Evolutionary conservation across 2,797 vertebrate genomes (phyloP), one percentile per base, ranked within the genome.

Genomic region (Sebastiscus tertius): DNA sequence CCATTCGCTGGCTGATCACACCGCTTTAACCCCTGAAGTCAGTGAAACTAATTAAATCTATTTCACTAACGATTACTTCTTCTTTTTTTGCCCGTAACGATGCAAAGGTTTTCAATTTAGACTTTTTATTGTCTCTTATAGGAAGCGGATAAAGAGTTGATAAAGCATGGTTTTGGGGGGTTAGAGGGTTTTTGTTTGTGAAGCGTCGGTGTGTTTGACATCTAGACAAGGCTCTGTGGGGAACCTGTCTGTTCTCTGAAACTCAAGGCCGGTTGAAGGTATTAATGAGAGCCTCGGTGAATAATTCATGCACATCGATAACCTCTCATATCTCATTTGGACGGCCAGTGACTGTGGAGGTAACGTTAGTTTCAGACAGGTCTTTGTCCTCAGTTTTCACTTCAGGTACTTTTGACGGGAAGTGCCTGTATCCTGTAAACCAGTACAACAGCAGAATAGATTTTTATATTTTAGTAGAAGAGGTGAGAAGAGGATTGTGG

Each of bases 281-380:
- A 85, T 83, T 92, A 87, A 87, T 90, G 80, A 88, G 56, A 31
- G 29, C 52, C 71, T 59, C 12, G 0, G 60, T 94, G 85, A 94
- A 95, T 94, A 87, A 91, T 94, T 90, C 59, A 92, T 83, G 68
- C n/a, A 8, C 74, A 82, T 90, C 59, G 33, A 87, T 92, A 87
- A 79, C 55, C 54, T 74, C 75, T 88, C 67, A 79, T 84, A 69
- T 85, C 77, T 90, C 22, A 81, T 87, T 91, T 80, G 65, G 52
- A 78, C 56, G 33, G 83, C 73, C 78, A 81, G 24, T 59, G 72
- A 71, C 58, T 65, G 71, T 88, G 70, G 65, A 77, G 65, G 64
- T 85, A 39, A 31, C 73, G 75, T 82, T 76, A 42, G 58, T 83
- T 89, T 87, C 42, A 65, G 82, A 86, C 64, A 69, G 75, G 72